Base-by-base conservation (phyloP, 2,113 vertebrate species). In the Egretta garzetta region DNA sequence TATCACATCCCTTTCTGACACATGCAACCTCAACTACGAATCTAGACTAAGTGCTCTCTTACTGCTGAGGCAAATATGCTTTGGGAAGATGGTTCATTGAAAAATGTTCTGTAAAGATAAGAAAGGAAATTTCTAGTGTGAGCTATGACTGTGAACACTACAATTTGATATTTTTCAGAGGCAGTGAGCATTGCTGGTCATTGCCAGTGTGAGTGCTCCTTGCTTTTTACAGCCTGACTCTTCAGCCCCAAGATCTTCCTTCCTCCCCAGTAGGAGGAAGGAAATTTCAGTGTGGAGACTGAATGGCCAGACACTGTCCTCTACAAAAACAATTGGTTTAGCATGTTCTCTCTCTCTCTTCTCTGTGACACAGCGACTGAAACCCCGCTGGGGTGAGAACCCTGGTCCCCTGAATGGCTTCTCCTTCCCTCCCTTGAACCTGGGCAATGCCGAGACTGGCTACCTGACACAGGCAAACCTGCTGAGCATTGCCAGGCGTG, bases 391-490 rank as follows among this genome's bases (percentile, higher is more conserved):
- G 62, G 45, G 45, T 33, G 94, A 90, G 14, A 56, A 35, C 20
- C 41, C 28, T 0, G 2, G 49, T 28, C 50, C 24, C 3, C 60
- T 83, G 28, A 52, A 91, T 2, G 56, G 91, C 52, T 96, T 93
- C 56, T 97, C 96, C 64, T 93, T 98, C 66, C 97, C 98, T n/a
- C 98, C 99, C 33, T 95, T 99, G 96, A 99, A 99, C 96, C 98
- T 99, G 97, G 99, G 99, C 3, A 99, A 99, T 9, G 99, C 99
- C 0, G 99, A 99, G 98, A 99, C 98, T 0, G 99, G 99, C 43
- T 99, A 99, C 95, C 97, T 99, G 97, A 99, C 99, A 0, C 99
- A 99, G 97, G 97, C 98, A 95, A 99, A 99, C 98, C 98, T 99
- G 90, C 98, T 99, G 92, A 98, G 97, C 53, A 98, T 99, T 59